Evolutionary conservation across 2,888 invertebrate genomes (phyloP).

Genomic region (Neoascia interrupta): DNA sequence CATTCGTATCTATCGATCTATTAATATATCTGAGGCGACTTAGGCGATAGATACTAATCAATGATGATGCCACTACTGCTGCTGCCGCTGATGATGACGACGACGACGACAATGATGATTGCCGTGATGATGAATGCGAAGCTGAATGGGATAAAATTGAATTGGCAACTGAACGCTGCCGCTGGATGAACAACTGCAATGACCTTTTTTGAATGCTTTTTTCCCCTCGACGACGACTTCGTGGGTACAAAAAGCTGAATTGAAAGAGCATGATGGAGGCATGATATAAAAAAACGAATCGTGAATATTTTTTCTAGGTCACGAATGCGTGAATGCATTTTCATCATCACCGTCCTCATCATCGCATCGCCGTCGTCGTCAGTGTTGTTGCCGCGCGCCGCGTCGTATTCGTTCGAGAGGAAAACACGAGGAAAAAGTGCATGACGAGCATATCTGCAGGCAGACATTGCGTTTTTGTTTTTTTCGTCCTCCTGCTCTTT

Average conservation of each 20-base stretch:
- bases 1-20: slow-evolving; percentile 61
- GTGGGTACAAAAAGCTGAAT: slow-evolving; percentile 13
- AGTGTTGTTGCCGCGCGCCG: neutral
- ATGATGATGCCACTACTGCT: slow-evolving; percentile 5
- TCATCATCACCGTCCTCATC: slow-evolving; percentile 44
- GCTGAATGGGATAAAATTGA: slow-evolving; percentile 60
- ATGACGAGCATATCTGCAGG: slow-evolving; percentile 56
- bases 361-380: neutral
- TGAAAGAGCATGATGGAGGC: slow-evolving; percentile 44
- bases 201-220: slow-evolving; percentile 56
- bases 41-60: slow-evolving; percentile 30
- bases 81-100: slow-evolving; percentile 1
- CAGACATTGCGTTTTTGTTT: slow-evolving; percentile 49
- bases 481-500: slow-evolving; percentile 7
- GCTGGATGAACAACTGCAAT: slow-evolving; percentile 63
- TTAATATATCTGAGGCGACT: too few species aligned
- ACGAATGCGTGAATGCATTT: slow-evolving; percentile 67
- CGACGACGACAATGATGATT: slow-evolving; percentile 31
- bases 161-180: slow-evolving; percentile 41
- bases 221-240: slow-evolving; percentile 8
- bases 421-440: slow-evolving; percentile 18
- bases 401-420: slow-evolving; percentile 25
- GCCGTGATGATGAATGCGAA: slow-evolving; percentile 58
- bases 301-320: slow-evolving; percentile 66
- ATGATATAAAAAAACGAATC: slow-evolving; percentile 16